Evolutionary conservation across 2,797 vertebrate genomes (phyloP), one percentile per base, ranked within the genome.

Genomic region (Sebastes elongatus): DNA sequence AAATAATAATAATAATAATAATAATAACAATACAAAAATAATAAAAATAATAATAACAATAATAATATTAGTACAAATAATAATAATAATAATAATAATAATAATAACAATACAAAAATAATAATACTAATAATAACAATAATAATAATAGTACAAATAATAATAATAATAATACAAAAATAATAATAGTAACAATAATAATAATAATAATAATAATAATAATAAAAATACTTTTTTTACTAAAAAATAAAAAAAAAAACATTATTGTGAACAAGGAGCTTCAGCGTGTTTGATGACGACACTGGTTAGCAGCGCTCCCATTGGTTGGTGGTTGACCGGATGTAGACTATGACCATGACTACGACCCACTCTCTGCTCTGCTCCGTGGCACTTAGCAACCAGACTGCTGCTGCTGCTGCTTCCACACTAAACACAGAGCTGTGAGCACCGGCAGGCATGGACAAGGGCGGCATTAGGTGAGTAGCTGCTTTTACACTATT

Each of bases 331-430:
- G 2, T 6, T 33, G 38, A 85, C 81, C 93, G 93, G 94, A 95
- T 93, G 89, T 83, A 66, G 66, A 64, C 38, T 46, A 1, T 27
- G 53, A 77, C 61, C 84, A 74, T 86, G 66, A 64, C 38, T 46
- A 1, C 32, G 53, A 80, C 61, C 85, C 75, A 87, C 86, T 92
- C 86, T 75, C 68, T 63, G 87, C 80, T 85, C 32, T 92, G 93
- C 93, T 89, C 94, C 94, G 94, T 95, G 94, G 94, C 94, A 91
- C 87, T 87, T 76, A 60, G 83, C 28, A 30, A 82, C 69, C 63
- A 74, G 73, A 33, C 79, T 28, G 42, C 3, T 6, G 64, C 52
- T 1, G 69, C 46, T 3, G 79, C 27, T 30, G 60, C 23, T 30
- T 71, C 46, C 2, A 5, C 7, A 13, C 9, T 4, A 14, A 71